phyloP scores from a whole-genome alignment of 1,140 invertebrate species.

The Cydia amplana region DNA sequence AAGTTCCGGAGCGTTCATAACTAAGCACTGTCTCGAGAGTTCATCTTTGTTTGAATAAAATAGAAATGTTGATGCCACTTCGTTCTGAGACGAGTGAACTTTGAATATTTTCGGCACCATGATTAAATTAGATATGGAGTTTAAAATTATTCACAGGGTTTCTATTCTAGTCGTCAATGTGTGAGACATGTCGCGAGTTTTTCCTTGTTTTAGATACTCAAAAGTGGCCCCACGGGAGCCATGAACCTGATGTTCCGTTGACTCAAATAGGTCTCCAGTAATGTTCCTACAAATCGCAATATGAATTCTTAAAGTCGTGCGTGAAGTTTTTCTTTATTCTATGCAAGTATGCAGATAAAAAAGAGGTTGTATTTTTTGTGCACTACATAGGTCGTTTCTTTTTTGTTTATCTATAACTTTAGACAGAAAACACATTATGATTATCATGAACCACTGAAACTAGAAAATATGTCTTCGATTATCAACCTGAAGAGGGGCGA shows the following conservation, averaged over 20 bases:
- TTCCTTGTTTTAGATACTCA: no score
- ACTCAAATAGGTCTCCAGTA: no score
- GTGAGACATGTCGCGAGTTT: no score
- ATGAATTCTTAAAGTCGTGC: no score
- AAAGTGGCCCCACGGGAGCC: no score
- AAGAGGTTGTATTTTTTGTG: no score
- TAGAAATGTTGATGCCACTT: slow-evolving; percentile 1
- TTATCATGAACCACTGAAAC: background rate
- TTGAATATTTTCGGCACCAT: background rate
- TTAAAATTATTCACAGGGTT: background rate
- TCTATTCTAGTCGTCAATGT: no score
- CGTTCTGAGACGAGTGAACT: background rate
- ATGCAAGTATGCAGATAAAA: no score
- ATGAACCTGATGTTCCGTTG: no score
- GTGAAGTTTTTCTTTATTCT: no score
- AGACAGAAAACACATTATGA: background rate
- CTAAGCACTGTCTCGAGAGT: slow-evolving; percentile 28
- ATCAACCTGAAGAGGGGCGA: background rate
- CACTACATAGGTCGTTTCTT: no score
- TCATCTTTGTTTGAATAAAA: slow-evolving; percentile 2
- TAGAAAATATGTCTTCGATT: background rate
- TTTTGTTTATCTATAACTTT: background rate
- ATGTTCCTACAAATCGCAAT: no score
- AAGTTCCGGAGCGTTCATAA: slow-evolving; percentile 17
- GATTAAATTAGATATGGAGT: background rate